A percentile compares a stretch with the other conserved stretches of the same genome.
These are phyloP conservation scores for Pandemis cinnamomeana DNA, from an alignment of 2,888 invertebrate genomes.

Conservation along the genomic window DNA sequence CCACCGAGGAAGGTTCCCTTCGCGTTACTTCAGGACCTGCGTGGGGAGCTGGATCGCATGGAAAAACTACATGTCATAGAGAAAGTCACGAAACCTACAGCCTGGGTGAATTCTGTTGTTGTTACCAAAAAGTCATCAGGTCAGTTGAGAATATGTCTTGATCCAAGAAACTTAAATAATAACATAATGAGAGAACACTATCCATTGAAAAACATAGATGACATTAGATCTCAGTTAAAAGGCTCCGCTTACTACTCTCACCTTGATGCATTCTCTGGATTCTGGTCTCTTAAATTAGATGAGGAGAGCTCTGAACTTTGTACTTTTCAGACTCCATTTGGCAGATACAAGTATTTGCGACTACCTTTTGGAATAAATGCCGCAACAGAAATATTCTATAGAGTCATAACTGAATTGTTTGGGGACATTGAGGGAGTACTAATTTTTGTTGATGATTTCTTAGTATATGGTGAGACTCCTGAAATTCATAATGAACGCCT, in stretches of 20 bases:
- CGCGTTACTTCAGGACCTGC: constrained; percentile 1
- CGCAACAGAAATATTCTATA: constrained; percentile 5
- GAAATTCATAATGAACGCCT: too few relatives aligned
- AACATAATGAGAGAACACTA: constrained; percentile 9
- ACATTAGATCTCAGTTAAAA: constrained; percentile 9
- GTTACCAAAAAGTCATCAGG: constrained; percentile 4
- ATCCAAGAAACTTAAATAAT: constrained; percentile 17
- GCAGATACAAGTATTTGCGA: constrained; percentile 2
- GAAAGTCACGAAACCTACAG: constrained; percentile 17
- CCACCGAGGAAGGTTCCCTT: constrained; percentile 11
- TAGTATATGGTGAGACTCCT: too few relatives aligned
- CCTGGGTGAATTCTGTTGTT: constrained; percentile 11
- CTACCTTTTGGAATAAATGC: constrained; percentile 11
- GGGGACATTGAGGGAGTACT: neutral
- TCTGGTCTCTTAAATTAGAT: constrained; percentile 3
- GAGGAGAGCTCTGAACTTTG: constrained; percentile 1
- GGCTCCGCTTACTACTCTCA: constrained; percentile 4
- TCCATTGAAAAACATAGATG: neutral
- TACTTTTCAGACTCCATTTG: constrained; percentile 14
- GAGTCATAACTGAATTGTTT: constrained; percentile 7
- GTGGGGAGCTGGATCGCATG: constrained; percentile 19
- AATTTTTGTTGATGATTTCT: too few relatives aligned
- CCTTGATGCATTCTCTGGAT: constrained; percentile 10
- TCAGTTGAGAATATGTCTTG: constrained; percentile 20
- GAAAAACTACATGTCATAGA: constrained; percentile 10